phyloP scores from a whole-genome alignment of 2,797 vertebrate species.

The Eulemur mongoz region DNA sequence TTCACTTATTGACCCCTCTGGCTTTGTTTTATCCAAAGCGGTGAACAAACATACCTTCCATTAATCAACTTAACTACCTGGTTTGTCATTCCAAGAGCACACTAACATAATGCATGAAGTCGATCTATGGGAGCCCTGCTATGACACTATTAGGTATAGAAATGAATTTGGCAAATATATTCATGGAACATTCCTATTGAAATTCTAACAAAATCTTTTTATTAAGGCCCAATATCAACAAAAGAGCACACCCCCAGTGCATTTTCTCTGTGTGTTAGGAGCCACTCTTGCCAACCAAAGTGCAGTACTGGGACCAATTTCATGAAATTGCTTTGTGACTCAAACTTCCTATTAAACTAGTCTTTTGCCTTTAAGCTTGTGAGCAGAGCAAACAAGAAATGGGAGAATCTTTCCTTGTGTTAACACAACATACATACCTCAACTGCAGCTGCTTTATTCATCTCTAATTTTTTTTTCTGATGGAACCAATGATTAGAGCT shows the following conservation, averaged over 20 bases:
- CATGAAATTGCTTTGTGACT: neutral
- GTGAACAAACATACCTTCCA: slow-evolving; percentile 56
- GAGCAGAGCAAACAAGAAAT: neutral
- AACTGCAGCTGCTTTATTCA: neutral
- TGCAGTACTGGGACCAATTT: neutral
- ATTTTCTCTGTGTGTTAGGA: neutral
- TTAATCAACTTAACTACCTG: slow-evolving; percentile 70
- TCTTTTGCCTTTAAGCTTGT: neutral
- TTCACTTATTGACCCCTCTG: slow-evolving; percentile 53
- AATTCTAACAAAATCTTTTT: slow-evolving; percentile 33
- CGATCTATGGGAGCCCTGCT: neutral
- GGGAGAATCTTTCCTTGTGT: neutral
- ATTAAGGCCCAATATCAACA: neutral
- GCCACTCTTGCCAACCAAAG: neutral
- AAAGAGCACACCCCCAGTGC: neutral
- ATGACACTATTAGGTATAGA: slow-evolving; percentile 47
- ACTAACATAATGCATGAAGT: neutral
- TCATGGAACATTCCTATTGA: neutral
- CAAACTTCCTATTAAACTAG: neutral
- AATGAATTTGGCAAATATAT: slow-evolving; percentile 36
- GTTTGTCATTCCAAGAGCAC: slow-evolving; percentile 63
- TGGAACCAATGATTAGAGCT: neutral
- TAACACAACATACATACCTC: neutral
- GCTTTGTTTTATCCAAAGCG: slow-evolving; percentile 52
- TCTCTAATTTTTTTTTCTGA: neutral